Evolutionary conservation across 2,113 vertebrate genomes (phyloP).

Genomic region (Tychaedon coryphoeus): DNA sequence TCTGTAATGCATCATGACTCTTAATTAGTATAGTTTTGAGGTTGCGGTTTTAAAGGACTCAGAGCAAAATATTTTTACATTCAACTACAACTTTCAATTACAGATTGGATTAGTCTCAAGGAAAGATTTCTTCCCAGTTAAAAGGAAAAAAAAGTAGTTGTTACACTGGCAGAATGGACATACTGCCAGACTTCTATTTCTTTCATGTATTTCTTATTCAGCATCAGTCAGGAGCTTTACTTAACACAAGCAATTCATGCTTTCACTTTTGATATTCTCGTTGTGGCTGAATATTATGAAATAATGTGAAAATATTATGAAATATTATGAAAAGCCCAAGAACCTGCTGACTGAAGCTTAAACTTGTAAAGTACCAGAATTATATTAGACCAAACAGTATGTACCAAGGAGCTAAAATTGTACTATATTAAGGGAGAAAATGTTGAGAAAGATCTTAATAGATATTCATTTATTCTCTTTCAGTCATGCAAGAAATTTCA

Average conservation of each 20-base stretch:
- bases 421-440: not conserved
- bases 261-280: not conserved
- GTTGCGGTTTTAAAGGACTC: not conserved
- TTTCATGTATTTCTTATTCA: not conserved
- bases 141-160: slow-evolving; percentile 2
- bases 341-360: not conserved
- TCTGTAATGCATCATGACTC: not conserved
- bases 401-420: slow-evolving; percentile 8
- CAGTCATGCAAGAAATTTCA: slow-evolving; percentile 24
- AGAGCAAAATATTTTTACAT: slow-evolving; percentile 43
- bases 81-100: slow-evolving; percentile 25
- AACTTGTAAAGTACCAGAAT: not conserved
- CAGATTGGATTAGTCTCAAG: slow-evolving; percentile 2
- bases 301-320: too few relatives aligned
- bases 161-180: not conserved
- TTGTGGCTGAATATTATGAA: not conserved
- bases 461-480: not conserved
- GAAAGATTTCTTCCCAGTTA: slow-evolving; percentile 16
- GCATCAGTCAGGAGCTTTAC: not conserved
- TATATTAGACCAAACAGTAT: not conserved
- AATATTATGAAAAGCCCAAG: not conserved
- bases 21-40: not conserved
- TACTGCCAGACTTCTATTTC: not conserved
- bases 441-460: not conserved
- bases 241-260: not conserved